These are phyloP conservation scores for Fopius arisanus DNA, from an alignment of 1,140 invertebrate species.

Conservation along the genomic window DNA sequence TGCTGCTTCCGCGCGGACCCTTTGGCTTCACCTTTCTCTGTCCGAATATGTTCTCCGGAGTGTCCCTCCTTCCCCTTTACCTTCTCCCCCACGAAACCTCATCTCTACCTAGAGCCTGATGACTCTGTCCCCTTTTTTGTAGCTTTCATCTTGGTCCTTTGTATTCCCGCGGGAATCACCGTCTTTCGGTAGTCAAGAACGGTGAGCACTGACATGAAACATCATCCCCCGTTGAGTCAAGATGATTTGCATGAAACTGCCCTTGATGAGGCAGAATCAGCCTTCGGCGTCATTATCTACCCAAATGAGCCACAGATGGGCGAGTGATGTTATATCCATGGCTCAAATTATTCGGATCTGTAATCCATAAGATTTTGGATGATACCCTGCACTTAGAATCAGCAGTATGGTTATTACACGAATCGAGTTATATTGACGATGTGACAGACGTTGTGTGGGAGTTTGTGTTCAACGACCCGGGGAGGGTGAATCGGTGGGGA, in stretches of 20 bases:
- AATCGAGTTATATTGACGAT: background rate
- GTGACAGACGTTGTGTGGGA: conserved; percentile 25
- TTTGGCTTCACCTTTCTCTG: conserved; percentile 59
- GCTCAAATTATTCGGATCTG: background rate
- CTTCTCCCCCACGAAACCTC: background rate
- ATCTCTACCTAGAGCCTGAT: conserved; percentile 25
- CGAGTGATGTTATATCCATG: background rate
- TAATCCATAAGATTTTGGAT: background rate
- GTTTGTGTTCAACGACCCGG: conserved; percentile 19
- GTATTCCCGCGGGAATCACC: conserved; percentile 26
- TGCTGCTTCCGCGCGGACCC: conserved; percentile 65
- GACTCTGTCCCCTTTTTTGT: conserved; percentile 26
- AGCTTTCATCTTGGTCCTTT: background rate
- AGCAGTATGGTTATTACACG: background rate
- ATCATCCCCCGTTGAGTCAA: background rate
- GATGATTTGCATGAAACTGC: conserved; percentile 57
- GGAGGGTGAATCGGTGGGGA: background rate
- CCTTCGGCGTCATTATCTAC: conserved; percentile 48
- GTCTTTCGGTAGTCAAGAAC: background rate
- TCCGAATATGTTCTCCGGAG: conserved; percentile 53
- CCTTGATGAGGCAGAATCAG: conserved; percentile 43
- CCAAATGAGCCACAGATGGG: background rate
- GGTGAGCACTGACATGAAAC: background rate
- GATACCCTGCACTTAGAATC: background rate
- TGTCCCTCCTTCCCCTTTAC: conserved; percentile 14